These are phyloP conservation scores for Chrysemys picta DNA, from an alignment of 2,113 vertebrate species.

Conservation along the genomic window DNA sequence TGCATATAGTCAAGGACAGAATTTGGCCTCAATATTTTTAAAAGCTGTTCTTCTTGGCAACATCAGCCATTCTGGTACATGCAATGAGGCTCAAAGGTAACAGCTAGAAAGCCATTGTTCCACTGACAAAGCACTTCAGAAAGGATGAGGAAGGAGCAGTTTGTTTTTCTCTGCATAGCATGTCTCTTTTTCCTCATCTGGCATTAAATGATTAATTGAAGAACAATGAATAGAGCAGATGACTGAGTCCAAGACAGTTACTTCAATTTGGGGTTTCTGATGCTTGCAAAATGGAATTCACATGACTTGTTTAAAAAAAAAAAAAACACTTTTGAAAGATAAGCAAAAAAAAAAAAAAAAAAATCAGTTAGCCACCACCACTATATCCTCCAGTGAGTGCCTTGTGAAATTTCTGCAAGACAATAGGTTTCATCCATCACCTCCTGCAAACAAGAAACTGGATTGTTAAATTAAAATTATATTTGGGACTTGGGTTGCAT, in stretches of 20 bases:
- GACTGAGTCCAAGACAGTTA: constrained; percentile 12
- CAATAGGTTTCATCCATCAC: not conserved
- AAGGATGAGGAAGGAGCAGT: not conserved
- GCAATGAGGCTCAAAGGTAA: constrained; percentile 37
- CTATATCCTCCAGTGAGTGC: not conserved
- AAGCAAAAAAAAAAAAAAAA: not conserved
- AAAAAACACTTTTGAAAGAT: not conserved
- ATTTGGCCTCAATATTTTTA: not conserved
- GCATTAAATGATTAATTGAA: constrained; percentile 31
- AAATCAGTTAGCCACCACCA: not conserved
- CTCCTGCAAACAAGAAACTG: not conserved
- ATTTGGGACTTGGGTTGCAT: not conserved
- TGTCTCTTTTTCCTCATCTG: not conserved
- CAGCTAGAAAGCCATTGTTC: constrained; percentile 14
- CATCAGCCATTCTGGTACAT: not conserved
- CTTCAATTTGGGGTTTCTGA: constrained; percentile 25
- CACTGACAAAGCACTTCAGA: constrained; percentile 14
- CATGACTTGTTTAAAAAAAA: constrained; percentile 15
- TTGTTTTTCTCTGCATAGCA: not conserved
- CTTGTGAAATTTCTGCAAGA: not conserved
- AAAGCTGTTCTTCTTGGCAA: constrained; percentile 25
- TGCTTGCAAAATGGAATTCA: constrained; percentile 15
- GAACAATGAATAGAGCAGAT: not conserved
- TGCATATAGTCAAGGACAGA: constrained; percentile 26
- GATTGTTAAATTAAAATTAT: not conserved